Evolutionary conservation across 2,797 vertebrate genomes (phyloP), one percentile per base, ranked within the genome.

Genomic region (Buceros bicornis): DNA sequence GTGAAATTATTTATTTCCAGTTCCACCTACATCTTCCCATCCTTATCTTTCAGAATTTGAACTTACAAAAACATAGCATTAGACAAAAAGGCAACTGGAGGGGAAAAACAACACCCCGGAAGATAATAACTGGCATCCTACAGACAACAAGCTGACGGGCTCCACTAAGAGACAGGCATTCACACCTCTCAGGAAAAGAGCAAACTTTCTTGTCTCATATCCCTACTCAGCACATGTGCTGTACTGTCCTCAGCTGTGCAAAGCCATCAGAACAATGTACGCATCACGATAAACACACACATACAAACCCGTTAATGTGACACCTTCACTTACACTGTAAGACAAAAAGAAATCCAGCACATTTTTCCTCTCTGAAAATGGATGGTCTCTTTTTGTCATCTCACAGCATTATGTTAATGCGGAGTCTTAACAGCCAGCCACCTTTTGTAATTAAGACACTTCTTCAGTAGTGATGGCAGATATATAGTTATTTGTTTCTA

Each of bases 291-390:
- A 95, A 96, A 80, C 79, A 95, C 78, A 69, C 91, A 94, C 71
- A 83, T 96, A 97, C 91, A 83, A 92, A 97, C 88, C 80, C 95
- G 97, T 94, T 97, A 97, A 82, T 37, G 50, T 67, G 94, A 72
- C 82, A 86, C 50, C 89, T 82, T 94, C 90, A 77, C 91, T 94
- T 96, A 87, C 83, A 87, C 83, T 91, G 83, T 70, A 91, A 83
- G 90, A 87, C 48, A 93, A 74, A 95, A 95, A 96, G 90, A 96
- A 82, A 95, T 96, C 70, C 96, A 96, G 96, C 81, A n/a, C 65
- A 64, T 67, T 94, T 91, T 85, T n/a, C 31, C 20, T 67, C 35
- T 56, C 8, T 33, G 72, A 85, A 88, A 92, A 92, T 16, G 28
- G 40, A 50, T 51, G 69, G 74, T 37, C 40, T 11, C 35, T 58